phyloP scores from a whole-genome alignment of 35 echinoderm and acorn worm species.

The Ophiothrix spiculata region DNA sequence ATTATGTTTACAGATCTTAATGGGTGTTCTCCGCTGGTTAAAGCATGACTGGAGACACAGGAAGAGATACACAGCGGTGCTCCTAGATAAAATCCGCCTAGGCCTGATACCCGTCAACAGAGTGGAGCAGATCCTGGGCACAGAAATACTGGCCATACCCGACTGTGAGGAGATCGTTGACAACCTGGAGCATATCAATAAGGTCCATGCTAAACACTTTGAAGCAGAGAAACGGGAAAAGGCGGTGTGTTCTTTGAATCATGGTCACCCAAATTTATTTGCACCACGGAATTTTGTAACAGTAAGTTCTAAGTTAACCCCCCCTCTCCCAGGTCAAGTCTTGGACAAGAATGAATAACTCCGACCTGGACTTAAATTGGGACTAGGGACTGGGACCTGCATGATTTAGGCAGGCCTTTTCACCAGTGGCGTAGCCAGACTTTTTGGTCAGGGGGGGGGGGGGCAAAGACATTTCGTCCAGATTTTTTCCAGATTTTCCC shows the following conservation, averaged over 20 bases:
- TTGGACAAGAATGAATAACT: too few species aligned
- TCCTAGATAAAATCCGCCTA: neutral
- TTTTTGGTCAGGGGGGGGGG: too few species aligned
- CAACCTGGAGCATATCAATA: neutral
- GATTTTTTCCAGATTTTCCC: too few species aligned
- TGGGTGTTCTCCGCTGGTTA: neutral
- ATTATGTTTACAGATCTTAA: too few species aligned
- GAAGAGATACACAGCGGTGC: neutral
- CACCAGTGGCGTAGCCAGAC: too few species aligned
- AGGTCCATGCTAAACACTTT: neutral
- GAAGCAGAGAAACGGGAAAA: too few species aligned
- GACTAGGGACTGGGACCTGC: too few species aligned
- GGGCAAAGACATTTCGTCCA: too few species aligned
- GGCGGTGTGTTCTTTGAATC: neutral
- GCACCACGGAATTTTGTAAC: neutral
- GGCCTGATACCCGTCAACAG: neutral
- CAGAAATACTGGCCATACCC: neutral
- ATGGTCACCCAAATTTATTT: neutral
- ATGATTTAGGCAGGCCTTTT: too few species aligned
- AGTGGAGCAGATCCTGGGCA: neutral
- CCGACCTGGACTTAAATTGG: too few species aligned
- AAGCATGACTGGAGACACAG: neutral
- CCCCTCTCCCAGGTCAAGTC: too few species aligned
- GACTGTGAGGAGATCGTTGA: neutral
- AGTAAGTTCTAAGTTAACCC: too few species aligned